Conservation (phyloP, 2,888 invertebrate genomes). For the Aelia acuminata region DNA sequence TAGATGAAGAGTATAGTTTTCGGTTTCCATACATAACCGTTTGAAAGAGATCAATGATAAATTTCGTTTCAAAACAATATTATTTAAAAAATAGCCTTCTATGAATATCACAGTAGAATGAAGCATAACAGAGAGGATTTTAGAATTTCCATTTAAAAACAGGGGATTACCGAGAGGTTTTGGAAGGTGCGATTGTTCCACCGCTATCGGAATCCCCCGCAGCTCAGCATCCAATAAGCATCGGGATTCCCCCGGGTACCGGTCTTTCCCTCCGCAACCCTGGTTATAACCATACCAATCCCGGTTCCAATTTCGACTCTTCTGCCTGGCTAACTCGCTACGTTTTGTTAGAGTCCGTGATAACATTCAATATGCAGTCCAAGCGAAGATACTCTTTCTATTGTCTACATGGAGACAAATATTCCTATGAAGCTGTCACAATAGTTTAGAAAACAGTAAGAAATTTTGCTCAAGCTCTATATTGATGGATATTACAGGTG, state of each 20-base stretch:
- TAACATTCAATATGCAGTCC: neutral
- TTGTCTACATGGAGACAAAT: too few species aligned
- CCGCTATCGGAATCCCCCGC: neutral
- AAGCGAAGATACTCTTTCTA: neutral
- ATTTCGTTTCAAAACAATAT: neutral
- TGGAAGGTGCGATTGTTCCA: constrained; percentile 22
- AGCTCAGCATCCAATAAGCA: constrained; percentile 34
- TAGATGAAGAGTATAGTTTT: too few species aligned
- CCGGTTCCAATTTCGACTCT: neutral
- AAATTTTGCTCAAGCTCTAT: too few species aligned
- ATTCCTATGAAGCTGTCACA: too few species aligned
- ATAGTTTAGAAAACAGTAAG: too few species aligned
- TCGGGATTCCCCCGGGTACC: neutral
- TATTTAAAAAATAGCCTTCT: neutral
- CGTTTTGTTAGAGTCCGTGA: neutral
- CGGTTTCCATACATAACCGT: neutral
- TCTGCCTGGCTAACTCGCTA: neutral
- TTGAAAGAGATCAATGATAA: neutral
- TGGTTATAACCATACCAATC: neutral
- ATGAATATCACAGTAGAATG: neutral
- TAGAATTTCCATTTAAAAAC: constrained; percentile 27
- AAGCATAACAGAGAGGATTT: neutral
- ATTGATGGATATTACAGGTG: too few species aligned
- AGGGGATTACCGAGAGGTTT: neutral
- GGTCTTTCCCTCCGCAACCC: neutral